Evolutionary conservation across 2,888 invertebrate species (phyloP), one percentile per base, ranked within the genome.

Genomic region (Steinernema hermaphroditum): DNA sequence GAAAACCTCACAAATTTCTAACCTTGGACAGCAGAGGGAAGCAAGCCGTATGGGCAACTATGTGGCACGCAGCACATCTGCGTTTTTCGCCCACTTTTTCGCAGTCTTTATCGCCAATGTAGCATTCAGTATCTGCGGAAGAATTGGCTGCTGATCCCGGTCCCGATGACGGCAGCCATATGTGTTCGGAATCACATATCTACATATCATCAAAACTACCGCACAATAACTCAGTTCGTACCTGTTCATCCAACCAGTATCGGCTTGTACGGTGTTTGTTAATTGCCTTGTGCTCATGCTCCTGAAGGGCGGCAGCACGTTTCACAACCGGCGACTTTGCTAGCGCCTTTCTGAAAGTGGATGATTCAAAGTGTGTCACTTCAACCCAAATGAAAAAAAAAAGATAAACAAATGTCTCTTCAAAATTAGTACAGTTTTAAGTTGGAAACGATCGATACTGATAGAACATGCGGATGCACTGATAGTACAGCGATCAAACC

Each of bases 31-130:
- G 79, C 34, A 88, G 84, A n/a, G 86, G 80, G 75, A 89, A 86
- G 79, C 89, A 89, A n/a, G 85, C 87, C n/a, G 87, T 85, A 77
- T 89, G 89, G 32, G 88, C 87, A 0, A 89, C 87, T 24, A 89
- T 87, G 75, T 62, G 76, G 44, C 89, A 89, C 6, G 88, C 88
- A 14, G 88, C 86, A 81, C 89, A 89, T 57, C 89, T 87, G 75
- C 88, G 87, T 72, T 89, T 87, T 43, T 87, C 87, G 22, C 89
- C 89, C 54, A 83, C 85, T 82, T 87, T 87, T 86, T 88, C 85
- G 74, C 85, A 86, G 72, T 83, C 84, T 68, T 81, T 83, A 71
- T 86, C 86, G 22, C 85, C 85, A 9, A 86, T 77, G 72, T 86
- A 87, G 71, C 86, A 86, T 71, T 86, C 86, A 1, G 81, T 80